Percentiles rank a stretch among this genome's conserved stretches.
phyloP scores from a whole-genome alignment of 2,797 vertebrate species.

The Anguilla anguilla region DNA sequence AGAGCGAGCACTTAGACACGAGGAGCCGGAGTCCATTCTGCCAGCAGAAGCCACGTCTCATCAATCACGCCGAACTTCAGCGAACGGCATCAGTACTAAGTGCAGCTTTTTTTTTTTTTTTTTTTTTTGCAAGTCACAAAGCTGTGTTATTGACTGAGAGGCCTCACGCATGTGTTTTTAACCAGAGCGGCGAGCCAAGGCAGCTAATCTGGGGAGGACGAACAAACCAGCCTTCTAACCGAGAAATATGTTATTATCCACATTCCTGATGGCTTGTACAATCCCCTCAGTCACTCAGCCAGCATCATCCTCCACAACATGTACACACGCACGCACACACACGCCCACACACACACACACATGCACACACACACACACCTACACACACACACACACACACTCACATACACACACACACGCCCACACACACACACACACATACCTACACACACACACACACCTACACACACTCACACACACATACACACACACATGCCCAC shows the following conservation, averaged over 20 bases:
- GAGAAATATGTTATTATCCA: conserved; percentile 33
- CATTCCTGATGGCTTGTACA: conserved; percentile 32
- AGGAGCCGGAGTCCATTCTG: neutral
- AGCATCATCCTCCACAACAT: neutral
- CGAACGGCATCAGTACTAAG: neutral
- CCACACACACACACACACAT: neutral
- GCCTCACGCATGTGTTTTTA: conserved; percentile 16
- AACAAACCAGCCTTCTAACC: conserved; percentile 10
- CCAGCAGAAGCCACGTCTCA: neutral
- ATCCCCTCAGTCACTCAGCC: conserved; percentile 12
- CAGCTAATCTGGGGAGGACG: conserved; percentile 17
- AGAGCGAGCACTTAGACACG: conserved; percentile 3
- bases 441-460: neutral
- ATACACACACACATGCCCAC: neutral
- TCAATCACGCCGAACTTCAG: neutral
- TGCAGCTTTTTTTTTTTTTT: neutral
- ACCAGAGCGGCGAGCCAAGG: conserved; percentile 1
- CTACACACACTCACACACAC: neutral
- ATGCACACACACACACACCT: neutral
- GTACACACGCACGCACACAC: neutral
- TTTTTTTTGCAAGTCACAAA: neutral
- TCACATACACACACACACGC: neutral
- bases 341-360: neutral
- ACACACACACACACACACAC: neutral
- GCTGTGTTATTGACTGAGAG: neutral